Evolutionary conservation across 2,888 invertebrate species (phyloP).

Genomic region (Ametastegia equiseti): DNA sequence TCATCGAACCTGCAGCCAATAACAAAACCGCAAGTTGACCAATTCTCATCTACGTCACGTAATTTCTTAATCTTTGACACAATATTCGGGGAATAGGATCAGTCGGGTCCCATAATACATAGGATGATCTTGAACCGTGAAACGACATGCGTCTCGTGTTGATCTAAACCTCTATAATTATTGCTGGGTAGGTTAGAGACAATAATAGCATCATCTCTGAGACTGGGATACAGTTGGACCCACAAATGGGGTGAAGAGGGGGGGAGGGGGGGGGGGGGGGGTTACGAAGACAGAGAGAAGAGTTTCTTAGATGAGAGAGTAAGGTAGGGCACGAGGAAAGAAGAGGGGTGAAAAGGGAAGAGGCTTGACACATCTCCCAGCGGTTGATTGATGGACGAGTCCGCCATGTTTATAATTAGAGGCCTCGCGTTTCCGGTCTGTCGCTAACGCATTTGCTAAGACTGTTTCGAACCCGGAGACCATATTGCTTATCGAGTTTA

Average conservation of each 20-base stretch:
- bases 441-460: constrained; percentile 48
- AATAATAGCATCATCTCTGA: constrained; percentile 64
- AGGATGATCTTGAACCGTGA: constrained; percentile 37
- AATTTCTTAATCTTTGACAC: too few relatives aligned
- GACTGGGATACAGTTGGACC: constrained; percentile 52
- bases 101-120: too few relatives aligned
- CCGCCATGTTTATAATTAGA: constrained; percentile 74
- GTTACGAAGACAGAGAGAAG: constrained; percentile 39
- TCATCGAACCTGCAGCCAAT: too few relatives aligned
- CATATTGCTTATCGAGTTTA: background rate
- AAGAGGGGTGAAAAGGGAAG: constrained; percentile 18
- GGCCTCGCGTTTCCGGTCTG: constrained; percentile 67
- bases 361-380: constrained; percentile 51
- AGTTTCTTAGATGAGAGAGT: too few relatives aligned
- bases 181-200: constrained; percentile 60
- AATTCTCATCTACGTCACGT: too few relatives aligned
- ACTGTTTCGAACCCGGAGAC: constrained; percentile 19
- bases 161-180: constrained; percentile 66
- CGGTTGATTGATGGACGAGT: constrained; percentile 73
- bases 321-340: constrained; percentile 27
- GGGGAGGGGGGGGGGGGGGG: constrained; percentile 39
- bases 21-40: too few relatives aligned
- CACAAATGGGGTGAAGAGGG: constrained; percentile 30
- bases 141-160: constrained; percentile 53
- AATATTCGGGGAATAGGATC: too few relatives aligned